Conservation (phyloP, 2,888 invertebrate genomes). For the Hanleya hanleyi region DNA sequence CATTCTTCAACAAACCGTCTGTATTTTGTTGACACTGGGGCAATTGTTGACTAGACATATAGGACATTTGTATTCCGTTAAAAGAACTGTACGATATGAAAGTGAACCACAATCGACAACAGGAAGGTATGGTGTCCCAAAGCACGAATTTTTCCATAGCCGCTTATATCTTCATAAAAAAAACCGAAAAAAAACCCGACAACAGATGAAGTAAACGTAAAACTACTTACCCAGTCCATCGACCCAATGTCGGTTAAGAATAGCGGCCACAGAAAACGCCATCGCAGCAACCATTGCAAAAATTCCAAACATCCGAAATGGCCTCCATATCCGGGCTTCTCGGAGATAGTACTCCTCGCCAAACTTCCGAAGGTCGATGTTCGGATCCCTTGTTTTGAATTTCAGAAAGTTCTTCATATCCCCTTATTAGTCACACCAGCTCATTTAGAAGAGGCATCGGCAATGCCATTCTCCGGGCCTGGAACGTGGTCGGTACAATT, state of each 20-base stretch:
- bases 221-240: constrained; percentile 49
- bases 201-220: too few relatives aligned
- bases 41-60: too few relatives aligned
- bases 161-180: too few relatives aligned
- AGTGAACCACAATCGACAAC: too few relatives aligned
- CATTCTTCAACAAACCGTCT: too few relatives aligned
- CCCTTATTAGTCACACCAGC: constrained; percentile 3
- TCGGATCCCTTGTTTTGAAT: constrained; percentile 64
- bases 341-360: constrained; percentile 64
- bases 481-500: not conserved
- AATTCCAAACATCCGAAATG: constrained; percentile 63
- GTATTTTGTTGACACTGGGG: too few relatives aligned
- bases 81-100: too few relatives aligned
- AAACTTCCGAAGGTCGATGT: constrained; percentile 59
- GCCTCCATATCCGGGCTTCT: constrained; percentile 63
- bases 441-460: not conserved
- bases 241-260: constrained; percentile 56
- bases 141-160: too few relatives aligned
- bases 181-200: too few relatives aligned
- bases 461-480: constrained; percentile 10
- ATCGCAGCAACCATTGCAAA: constrained; percentile 56
- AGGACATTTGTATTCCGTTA: too few relatives aligned
- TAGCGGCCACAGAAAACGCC: constrained; percentile 49
- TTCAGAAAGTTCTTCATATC: constrained; percentile 68
- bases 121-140: too few relatives aligned